A percentile compares a stretch with the other conserved stretches of the same genome.
phyloP scores from a whole-genome alignment of 2,113 vertebrate species.

The Clinocottus analis region DNA sequence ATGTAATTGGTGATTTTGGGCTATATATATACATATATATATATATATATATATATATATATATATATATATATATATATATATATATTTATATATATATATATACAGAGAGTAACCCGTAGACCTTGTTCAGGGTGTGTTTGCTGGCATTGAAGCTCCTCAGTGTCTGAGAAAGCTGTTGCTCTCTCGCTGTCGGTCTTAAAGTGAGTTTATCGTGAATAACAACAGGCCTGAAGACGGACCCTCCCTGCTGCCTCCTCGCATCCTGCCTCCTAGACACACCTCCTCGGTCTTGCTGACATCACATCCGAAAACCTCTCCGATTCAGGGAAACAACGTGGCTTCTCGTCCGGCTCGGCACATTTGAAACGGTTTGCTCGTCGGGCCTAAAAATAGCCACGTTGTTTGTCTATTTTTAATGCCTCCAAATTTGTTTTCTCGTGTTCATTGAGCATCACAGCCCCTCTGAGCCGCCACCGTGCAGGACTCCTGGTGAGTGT shows the following conservation, averaged over 20 bases:
- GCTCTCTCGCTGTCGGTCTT: not conserved
- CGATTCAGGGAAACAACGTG: not conserved
- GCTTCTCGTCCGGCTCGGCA: not conserved
- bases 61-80: too few species aligned
- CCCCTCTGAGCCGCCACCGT: conserved; percentile 12
- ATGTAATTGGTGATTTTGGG: too few species aligned
- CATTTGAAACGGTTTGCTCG: not conserved
- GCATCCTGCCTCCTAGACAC: not conserved
- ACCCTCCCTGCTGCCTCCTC: not conserved
- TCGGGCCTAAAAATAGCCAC: conserved; percentile 30
- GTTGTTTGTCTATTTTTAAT: conserved; percentile 34
- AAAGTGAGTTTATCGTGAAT: not conserved
- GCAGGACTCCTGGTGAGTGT: conserved; percentile 44
- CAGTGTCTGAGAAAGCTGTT: not conserved
- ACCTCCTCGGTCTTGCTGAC: not conserved
- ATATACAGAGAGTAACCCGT: not conserved
- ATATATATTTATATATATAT: too few species aligned
- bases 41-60: too few species aligned
- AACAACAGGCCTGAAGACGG: not conserved
- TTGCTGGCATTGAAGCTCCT: not conserved
- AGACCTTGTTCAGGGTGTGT: not conserved
- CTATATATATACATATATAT: too few species aligned
- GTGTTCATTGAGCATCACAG: conserved; percentile 37
- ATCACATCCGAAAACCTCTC: not conserved
- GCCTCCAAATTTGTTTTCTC: conserved; percentile 37